Evolutionary conservation across 2,113 vertebrate species (phyloP).

Genomic region (Gavialis gangeticus): DNA sequence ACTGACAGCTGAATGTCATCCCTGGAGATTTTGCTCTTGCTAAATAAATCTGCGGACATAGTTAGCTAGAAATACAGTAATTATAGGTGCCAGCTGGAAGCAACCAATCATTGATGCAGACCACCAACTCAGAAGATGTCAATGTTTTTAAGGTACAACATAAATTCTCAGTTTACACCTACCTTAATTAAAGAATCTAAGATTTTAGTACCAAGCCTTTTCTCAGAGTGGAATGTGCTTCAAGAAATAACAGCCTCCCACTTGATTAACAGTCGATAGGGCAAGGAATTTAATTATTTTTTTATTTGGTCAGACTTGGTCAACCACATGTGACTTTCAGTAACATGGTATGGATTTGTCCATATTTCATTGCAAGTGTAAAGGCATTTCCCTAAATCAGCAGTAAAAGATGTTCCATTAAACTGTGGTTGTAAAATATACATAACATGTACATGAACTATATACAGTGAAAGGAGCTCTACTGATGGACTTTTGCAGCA

Average conservation of each 20-base stretch:
- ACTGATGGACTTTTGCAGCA: background rate
- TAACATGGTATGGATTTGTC: conserved; percentile 62
- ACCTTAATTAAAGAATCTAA: conserved; percentile 20
- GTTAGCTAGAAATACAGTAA: background rate
- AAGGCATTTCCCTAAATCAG: conserved; percentile 49
- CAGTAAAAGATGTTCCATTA: conserved; percentile 55
- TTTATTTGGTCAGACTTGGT: conserved; percentile 51
- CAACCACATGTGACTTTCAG: conserved; percentile 55
- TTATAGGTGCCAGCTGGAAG: background rate
- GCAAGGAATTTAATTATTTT: conserved; percentile 36
- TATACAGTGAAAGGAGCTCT: background rate
- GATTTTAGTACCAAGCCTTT: background rate
- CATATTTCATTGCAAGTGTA: conserved; percentile 52
- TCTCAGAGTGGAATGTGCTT: background rate
- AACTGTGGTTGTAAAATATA: conserved; percentile 38
- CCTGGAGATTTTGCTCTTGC: background rate
- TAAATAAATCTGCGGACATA: background rate
- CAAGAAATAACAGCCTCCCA: background rate
- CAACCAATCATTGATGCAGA: background rate
- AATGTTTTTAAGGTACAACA: conserved; percentile 4
- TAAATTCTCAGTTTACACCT: background rate
- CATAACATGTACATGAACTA: background rate
- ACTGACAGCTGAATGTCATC: conserved; percentile 6
- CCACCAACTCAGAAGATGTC: background rate
- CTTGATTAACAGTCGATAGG: conserved; percentile 39